Evolutionary conservation across 2,113 vertebrate genomes (phyloP), one percentile per base, ranked within the genome.

Genomic region (Hypocryptadius cinnamomeus): DNA sequence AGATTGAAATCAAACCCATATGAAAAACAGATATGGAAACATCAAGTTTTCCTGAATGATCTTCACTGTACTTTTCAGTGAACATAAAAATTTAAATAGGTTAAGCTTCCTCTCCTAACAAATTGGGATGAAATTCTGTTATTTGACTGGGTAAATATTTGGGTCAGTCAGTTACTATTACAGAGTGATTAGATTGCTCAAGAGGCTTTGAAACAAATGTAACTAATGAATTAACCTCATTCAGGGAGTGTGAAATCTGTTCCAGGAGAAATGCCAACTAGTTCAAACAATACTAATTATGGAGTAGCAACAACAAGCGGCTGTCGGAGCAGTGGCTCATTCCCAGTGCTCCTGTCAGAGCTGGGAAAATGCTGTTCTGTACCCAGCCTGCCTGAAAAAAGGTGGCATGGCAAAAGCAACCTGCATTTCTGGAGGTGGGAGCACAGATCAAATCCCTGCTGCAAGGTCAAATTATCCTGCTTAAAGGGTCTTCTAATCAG

Each of bases 151-250:
- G 72, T 79, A 56, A 86, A 85, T 87, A 95, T 95, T 88, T 95
- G 93, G 90, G 95, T 95, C 92, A 93, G 85, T 96, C 88, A 94
- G 92, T 96, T 95, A 96, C 93, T 96, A 92, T 95, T 86, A 92
- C 56, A 44, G 76, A 83, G 71, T 56, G 82, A 96, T 96, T 92
- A 92, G 76, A 90, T 85, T 88, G 93, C 90, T 96, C 92, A 60
- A 80, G 90, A 96, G 90, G 85, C 96, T 96, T 96, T 96, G 85
- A 96, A 96, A 94, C 88, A 96, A 94, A 95, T 96, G 95, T 96
- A 96, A 92, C 93, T 96, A 96, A 95, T 96, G 93, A 96, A 96
- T 95, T 96, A 96, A 96, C 95, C 93, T 96, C 88, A 93, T 96
- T 96, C 76, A 66, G 20, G 48, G 74, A 77, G 93, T 94, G 93